Base-by-base conservation (phyloP, 2,113 vertebrate genomes). In the Oreochromis niloticus region DNA sequence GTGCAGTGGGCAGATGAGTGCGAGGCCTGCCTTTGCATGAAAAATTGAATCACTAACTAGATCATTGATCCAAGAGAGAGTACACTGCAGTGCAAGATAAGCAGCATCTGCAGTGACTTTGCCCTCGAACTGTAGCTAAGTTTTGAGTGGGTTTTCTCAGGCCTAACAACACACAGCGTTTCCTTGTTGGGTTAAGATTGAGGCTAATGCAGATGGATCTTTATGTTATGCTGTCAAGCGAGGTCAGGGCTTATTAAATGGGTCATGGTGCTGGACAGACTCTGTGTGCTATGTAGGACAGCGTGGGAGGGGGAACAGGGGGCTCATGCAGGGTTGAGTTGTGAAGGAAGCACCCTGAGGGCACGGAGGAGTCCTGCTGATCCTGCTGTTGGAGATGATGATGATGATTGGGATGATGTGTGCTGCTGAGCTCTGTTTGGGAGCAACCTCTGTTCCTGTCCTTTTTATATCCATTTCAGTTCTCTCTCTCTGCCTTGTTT, bases 241-340 rank as follows among this genome's bases (percentile, higher is more conserved):
- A 61, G 91, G 86, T 90, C 86, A 89, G 88, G 55, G 50, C 63
- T 19, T 86, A 66, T 85, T 90, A 94, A 94, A 81, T 93, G 82
- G 93, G 93, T 93, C 91, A 88, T n/a, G n/a, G 75, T 90, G 86
- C 54, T 86, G 87, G 91, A 88, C 94, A 93, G 92, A 94, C 84
- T 57, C 87, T 89, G 85, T 57, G 57, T 80, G 89, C 66, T 95
- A 95, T 93, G 88, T 95, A 89, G 95, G 93, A 17, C 93, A 93
- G 84, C 24, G 30, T 81, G 88, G 84, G 30, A 80, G 88, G 84
- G 84, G 81, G 82, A 75, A 61, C 22, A 68, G 83, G 56, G 86
- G 91, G 75, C 61, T 90, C 56, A 16, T 30, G 17, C 78, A 57
- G 81, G 78, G 81, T 54, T 66, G 85, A 92, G 89, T 89, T 89